Conservation (phyloP, 1,140 invertebrate genomes). For the Vanessa tameamea region DNA sequence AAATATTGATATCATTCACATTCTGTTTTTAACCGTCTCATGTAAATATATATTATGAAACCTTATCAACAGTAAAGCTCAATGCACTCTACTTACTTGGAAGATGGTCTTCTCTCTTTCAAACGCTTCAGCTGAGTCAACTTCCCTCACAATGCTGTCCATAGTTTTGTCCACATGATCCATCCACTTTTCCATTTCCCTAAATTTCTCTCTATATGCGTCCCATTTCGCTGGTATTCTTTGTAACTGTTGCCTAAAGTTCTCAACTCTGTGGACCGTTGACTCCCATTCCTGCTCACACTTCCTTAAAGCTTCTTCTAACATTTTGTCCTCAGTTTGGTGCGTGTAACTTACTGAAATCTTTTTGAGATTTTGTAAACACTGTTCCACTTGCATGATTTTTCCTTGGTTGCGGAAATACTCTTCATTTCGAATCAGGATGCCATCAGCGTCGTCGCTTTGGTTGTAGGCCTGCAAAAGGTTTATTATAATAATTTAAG, state of each 20-base stretch:
- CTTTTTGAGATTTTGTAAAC: conserved; percentile 88
- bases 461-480: conserved; percentile 85
- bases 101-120: conserved; percentile 93
- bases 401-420: conserved; percentile 87
- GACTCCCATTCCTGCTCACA: conserved; percentile 88
- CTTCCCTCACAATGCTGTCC: conserved; percentile 90
- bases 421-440: conserved; percentile 88
- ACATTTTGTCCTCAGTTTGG: conserved; percentile 83
- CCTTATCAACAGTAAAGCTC: not conserved
- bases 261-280: conserved; percentile 86
- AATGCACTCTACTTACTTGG: conserved; percentile 84
- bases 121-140: conserved; percentile 92
- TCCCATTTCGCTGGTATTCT: conserved; percentile 95
- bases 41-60: not conserved
- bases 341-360: conserved; percentile 84
- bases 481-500: not conserved
- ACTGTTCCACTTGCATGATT: conserved; percentile 86
- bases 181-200: conserved; percentile 95
- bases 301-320: conserved; percentile 84
- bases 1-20: no score
- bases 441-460: conserved; percentile 89
- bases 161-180: conserved; percentile 91
- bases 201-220: conserved; percentile 90
- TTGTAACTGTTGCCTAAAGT: conserved; percentile 88
- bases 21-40: no score